Evolutionary conservation across 2,797 vertebrate species (phyloP).

Genomic region (Cetoscarus ocellatus): DNA sequence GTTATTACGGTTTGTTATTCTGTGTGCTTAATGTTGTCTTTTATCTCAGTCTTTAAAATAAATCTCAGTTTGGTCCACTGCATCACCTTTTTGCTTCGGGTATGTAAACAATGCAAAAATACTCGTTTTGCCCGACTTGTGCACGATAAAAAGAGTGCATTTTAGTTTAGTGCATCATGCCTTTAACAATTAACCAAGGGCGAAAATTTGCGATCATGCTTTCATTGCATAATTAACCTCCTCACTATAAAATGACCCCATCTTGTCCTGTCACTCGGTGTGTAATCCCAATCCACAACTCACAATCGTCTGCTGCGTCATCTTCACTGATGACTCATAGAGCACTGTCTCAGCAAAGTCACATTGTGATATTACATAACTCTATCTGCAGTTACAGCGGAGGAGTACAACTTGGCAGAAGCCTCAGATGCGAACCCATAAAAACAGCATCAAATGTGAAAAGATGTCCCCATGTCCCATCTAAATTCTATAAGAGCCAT

Average conservation of each 20-base stretch:
- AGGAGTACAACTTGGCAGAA: slow-evolving; percentile 38
- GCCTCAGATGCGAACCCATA: slow-evolving; percentile 22
- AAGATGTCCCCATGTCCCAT: slow-evolving; percentile 14
- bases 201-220: background rate
- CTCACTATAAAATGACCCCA: background rate
- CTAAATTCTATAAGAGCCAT: background rate
- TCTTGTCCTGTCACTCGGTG: slow-evolving; percentile 6
- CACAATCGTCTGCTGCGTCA: slow-evolving; percentile 59
- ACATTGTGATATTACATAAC: slow-evolving; percentile 68
- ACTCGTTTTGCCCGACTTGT: background rate
- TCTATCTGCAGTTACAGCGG: slow-evolving; percentile 54
- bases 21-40: no score
- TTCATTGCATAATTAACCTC: slow-evolving; percentile 1
- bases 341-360: slow-evolving; percentile 58
- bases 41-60: no score
- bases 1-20: no score
- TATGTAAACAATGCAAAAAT: no score
- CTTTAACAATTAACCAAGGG: background rate
- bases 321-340: slow-evolving; percentile 66
- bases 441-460: slow-evolving; percentile 29
- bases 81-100: no score
- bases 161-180: background rate
- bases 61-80: no score
- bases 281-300: slow-evolving; percentile 45
- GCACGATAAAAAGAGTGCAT: background rate